Base-by-base conservation (phyloP, 2,888 invertebrate species). In the Pseudoips prasinana region DNA sequence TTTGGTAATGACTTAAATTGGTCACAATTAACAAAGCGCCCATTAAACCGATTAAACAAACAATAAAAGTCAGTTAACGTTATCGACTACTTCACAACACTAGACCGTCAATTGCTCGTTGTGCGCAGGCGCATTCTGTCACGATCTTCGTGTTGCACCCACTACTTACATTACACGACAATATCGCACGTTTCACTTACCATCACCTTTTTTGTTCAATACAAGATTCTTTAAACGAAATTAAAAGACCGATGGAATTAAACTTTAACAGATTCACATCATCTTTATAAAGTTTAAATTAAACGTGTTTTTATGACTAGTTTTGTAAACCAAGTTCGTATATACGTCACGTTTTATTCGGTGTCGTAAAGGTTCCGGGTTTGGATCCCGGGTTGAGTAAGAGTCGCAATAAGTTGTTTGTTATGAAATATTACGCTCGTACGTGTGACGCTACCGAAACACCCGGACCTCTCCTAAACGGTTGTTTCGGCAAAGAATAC, bases 111-210 rank as follows among this genome's bases (percentile, higher is more conserved):
- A 58, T 59, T 39, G 48, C 7, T 20, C 20, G 7, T 14, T 3
- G 50, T 58, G 56, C 59, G 59, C 63, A 64, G 29, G 69, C 75
- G 78, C 81, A 80, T 81, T 75, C 63, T 75, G 55, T 78, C 81
- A 81, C 81, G 81, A 76, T 63, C 62, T 58, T 44, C 47, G 54
- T 46, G 45, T 46, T 46, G 42, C 47, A 51, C 41, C 42, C 47
- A 59, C 61, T 52, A 55, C 47, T 42, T 46, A 59, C 41, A 37
- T 32, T 22, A 38, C 40, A 41, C 35, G 39, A 46, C 47, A 46
- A 25, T 36, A 46, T 46, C 33, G 26, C 24, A 33, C 29, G 32
- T 45, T 51, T 49, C 28, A 40, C 26, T 41, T 32, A 44, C 39
- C 45, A 54, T 54, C 47, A 22, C 47, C 19, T 33, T 33, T 40